A percentile compares a stretch with the other conserved stretches of the same genome.
Conservation (phyloP, 2,888 invertebrate genomes). For the Drosophila bunnanda region DNA sequence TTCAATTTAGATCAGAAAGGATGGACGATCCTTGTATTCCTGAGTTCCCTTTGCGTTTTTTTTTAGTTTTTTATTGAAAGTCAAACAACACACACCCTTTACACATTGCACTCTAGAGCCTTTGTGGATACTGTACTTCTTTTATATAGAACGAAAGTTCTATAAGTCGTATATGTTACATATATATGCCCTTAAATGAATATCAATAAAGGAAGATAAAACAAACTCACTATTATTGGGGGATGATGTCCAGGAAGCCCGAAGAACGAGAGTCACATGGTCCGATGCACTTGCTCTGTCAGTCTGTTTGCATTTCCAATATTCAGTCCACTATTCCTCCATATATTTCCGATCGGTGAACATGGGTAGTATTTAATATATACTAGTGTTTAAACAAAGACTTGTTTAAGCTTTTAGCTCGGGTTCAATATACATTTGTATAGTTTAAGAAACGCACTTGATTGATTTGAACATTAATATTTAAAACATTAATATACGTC, state of each 20-base stretch:
- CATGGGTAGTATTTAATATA: not conserved
- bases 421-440: not conserved
- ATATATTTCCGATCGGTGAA: slow-evolving; percentile 13
- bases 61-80: not conserved
- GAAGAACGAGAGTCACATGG: not conserved
- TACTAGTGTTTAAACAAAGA: not conserved
- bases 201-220: slow-evolving; percentile 37
- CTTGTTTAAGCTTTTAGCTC: not conserved
- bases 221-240: slow-evolving; percentile 15
- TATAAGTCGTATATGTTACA: slow-evolving; percentile 38
- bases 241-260: not conserved
- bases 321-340: not conserved
- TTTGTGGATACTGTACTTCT: slow-evolving; percentile 9
- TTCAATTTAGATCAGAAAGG: not conserved
- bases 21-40: not conserved
- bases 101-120: not conserved
- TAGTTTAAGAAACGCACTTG: slow-evolving; percentile 1
- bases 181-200: slow-evolving; percentile 27
- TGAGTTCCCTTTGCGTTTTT: not conserved
- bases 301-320: slow-evolving; percentile 3
- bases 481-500: not conserved
- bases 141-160: slow-evolving; percentile 19
- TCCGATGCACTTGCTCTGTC: not conserved
- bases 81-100: not conserved
- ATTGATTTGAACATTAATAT: not conserved